These are phyloP conservation scores for Lamellibrachia satsuma DNA, from an alignment of 2,888 invertebrate species.

Conservation along the genomic window DNA sequence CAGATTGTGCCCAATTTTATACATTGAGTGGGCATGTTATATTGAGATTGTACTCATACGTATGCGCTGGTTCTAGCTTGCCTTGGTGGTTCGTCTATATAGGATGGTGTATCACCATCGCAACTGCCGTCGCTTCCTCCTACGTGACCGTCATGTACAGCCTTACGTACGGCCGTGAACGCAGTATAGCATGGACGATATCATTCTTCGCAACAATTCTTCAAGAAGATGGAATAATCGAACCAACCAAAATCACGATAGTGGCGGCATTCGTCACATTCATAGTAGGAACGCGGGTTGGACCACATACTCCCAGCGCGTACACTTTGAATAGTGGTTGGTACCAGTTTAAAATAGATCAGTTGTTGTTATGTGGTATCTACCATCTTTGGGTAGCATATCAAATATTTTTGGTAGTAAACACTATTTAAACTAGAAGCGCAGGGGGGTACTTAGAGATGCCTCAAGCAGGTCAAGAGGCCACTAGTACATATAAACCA, in stretches of 20 bases:
- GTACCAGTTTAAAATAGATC: background rate
- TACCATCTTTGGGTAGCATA: no score
- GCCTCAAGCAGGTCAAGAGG: no score
- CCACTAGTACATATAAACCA: no score
- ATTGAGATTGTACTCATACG: background rate
- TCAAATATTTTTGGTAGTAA: no score
- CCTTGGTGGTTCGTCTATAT: constrained; percentile 59
- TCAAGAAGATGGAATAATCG: background rate
- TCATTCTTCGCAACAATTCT: constrained; percentile 46
- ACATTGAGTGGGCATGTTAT: background rate
- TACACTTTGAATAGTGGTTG: background rate
- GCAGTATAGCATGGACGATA: constrained; percentile 53
- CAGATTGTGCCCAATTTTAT: no score
- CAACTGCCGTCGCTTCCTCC: constrained; percentile 46
- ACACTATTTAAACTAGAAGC: no score
- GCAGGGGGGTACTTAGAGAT: no score
- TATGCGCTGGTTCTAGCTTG: constrained; percentile 43
- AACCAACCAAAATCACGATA: background rate
- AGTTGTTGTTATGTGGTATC: background rate
- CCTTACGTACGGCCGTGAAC: constrained; percentile 53
- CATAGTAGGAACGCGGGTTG: background rate
- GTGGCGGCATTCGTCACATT: background rate
- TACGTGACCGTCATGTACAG: constrained; percentile 59
- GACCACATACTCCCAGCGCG: background rate
- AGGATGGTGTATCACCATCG: constrained; percentile 50